Conservation (phyloP, 1,140 invertebrate species). For the Drosophila kanapiae region DNA sequence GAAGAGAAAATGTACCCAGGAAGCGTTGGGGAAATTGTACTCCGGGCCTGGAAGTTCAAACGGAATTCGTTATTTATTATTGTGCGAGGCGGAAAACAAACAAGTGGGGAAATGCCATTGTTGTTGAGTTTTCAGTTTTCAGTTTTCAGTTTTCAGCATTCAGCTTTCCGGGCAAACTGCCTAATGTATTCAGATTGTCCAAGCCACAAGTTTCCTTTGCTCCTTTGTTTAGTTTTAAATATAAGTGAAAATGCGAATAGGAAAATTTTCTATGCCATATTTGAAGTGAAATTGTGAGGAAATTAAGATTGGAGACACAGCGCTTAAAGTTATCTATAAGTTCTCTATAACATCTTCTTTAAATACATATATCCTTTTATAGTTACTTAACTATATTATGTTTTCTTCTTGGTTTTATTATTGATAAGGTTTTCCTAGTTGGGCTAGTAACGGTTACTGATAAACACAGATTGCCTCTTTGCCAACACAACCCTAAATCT, state of each 20-base stretch:
- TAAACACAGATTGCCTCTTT: too few species aligned
- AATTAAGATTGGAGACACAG: too few species aligned
- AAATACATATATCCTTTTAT: too few species aligned
- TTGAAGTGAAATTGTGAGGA: neutral
- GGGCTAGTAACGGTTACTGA: too few species aligned
- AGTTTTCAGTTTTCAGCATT: neutral
- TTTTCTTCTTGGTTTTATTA: too few species aligned
- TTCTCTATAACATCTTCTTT: too few species aligned
- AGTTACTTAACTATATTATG: too few species aligned
- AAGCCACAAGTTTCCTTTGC: neutral
- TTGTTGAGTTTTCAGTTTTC: constrained; percentile 17
- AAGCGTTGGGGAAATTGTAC: neutral
- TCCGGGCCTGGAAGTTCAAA: constrained; percentile 18
- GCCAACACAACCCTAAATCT: too few species aligned
- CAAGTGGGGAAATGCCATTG: constrained; percentile 24
- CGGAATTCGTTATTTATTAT: constrained; percentile 37
- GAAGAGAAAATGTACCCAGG: constrained; percentile 4
- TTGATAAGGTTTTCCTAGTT: too few species aligned
- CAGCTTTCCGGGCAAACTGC: constrained; percentile 7
- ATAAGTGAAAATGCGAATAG: neutral
- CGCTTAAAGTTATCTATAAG: accelerated
- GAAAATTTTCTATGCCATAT: neutral
- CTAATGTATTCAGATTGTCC: constrained; percentile 15
- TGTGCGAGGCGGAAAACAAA: constrained; percentile 28
- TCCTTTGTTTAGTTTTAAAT: constrained; percentile 5